Evolutionary conservation across 1,140 invertebrate genomes (phyloP), one percentile per base, ranked within the genome.

Genomic region (Platorchestia sp.): DNA sequence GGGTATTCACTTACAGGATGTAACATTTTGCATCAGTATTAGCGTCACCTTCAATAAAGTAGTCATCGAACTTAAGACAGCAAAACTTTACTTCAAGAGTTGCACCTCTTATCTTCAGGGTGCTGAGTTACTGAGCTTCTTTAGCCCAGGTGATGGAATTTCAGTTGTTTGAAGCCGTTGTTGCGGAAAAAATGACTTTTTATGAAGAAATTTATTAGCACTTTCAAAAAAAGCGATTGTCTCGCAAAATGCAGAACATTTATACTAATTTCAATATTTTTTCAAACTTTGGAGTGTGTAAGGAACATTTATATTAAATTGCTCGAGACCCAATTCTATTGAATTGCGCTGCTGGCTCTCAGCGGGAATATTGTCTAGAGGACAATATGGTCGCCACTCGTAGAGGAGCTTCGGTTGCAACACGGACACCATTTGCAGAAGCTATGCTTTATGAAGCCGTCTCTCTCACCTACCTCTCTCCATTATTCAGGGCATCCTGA

Each of bases 391-490:
- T 75, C 27, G 59, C 59, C 3, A 75, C 59, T 75, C 59, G 10
- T 36, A 75, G 59, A 75, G 59, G 36, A 75, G 59, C 59, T 27
- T 75, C 59, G 59, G 59, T 75, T 75, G 59, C 59, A 75, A 75
- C 59, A 43, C 87, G 41, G 43, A 43, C 87, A 42, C 87, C 87
- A 41, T 89, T 89, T 89, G 87, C 87, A 89, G 5, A 19, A 42
- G 87, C 87, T 89, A 89, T 41, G 41, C 87, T 89, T 89, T 89
- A 89, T 89, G 87, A 89, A 42, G 87, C 87, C 87, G 43, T 41
- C 87, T 89, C 87, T 89, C 87, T 89, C 87, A 89, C 87, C 87
- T 89, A 89, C 87, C 87, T 89, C 87, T 41, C 43, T 89, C 87
- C 43, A 89, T 89, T 89, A 89, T 89, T 44, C 87, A 36, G 87